These are phyloP conservation scores for Hyppa rectilinea DNA, from an alignment of 2,888 invertebrate genomes.

Conservation along the genomic window DNA sequence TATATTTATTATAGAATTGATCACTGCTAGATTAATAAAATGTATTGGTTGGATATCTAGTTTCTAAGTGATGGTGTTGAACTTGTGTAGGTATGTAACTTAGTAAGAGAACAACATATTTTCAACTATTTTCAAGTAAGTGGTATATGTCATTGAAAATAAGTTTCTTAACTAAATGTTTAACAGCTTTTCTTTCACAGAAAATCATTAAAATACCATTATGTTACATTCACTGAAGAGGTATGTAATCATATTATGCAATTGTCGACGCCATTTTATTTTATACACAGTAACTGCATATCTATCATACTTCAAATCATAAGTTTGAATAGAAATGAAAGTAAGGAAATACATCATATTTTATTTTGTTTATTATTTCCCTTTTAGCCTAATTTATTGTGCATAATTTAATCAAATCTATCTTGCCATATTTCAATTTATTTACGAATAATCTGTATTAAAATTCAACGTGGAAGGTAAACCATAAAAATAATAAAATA, in stretches of 20 bases:
- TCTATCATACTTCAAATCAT: slow-evolving; percentile 35
- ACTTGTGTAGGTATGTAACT: too few relatives aligned
- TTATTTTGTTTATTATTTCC: not conserved
- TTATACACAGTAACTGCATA: slow-evolving; percentile 34
- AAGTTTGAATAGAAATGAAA: slow-evolving; percentile 32
- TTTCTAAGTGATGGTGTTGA: too few relatives aligned
- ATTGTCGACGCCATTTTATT: slow-evolving; percentile 37
- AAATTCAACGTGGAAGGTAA: not conserved
- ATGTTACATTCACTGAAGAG: not conserved
- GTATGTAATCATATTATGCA: slow-evolving; percentile 7
- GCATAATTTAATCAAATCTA: not conserved
- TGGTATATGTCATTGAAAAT: too few relatives aligned
- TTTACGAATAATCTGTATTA: not conserved
- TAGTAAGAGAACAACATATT: too few relatives aligned
- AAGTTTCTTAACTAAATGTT: too few relatives aligned
- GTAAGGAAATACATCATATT: slow-evolving; percentile 22
- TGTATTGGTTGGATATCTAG: too few relatives aligned
- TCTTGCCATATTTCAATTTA: not conserved
- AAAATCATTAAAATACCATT: slow-evolving; percentile 6
- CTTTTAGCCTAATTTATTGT: not conserved
- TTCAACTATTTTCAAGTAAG: too few relatives aligned
- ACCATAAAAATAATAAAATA: too few relatives aligned
- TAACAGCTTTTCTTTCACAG: not conserved
- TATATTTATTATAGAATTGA: too few relatives aligned
- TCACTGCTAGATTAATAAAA: too few relatives aligned